These are phyloP conservation scores for Erpobdella octoculata DNA, from an alignment of 2,888 invertebrate species.

Conservation along the genomic window DNA sequence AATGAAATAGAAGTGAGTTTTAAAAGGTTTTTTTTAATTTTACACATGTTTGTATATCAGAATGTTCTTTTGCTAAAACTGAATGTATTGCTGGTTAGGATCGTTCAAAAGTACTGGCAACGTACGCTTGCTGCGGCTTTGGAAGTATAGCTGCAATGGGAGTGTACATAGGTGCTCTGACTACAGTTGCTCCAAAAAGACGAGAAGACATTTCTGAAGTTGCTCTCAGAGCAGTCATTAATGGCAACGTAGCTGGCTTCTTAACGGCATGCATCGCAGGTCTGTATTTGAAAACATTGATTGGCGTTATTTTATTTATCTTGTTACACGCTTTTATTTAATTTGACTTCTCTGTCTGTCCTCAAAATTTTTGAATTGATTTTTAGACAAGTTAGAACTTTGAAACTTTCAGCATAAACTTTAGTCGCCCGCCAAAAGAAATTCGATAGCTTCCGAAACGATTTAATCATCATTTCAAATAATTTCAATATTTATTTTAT, in stretches of 20 bases:
- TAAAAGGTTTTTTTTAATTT: background rate
- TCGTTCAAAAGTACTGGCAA: conserved; percentile 38
- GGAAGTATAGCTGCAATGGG: conserved; percentile 39
- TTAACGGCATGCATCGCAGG: conserved; percentile 40
- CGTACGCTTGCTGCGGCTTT: conserved; percentile 40
- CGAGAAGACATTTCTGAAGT: conserved; percentile 38
- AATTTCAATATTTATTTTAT: too few species aligned
- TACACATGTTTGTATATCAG: background rate
- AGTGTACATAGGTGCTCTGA: conserved; percentile 38
- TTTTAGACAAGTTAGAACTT: background rate
- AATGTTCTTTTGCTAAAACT: background rate
- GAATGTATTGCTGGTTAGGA: conserved; percentile 31
- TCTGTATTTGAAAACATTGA: conserved; percentile 23
- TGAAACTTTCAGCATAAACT: background rate
- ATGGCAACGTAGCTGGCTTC: conserved; percentile 39
- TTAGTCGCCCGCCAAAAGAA: too few species aligned
- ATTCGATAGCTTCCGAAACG: too few species aligned
- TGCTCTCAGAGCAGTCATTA: conserved; percentile 37
- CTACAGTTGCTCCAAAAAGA: conserved; percentile 35
- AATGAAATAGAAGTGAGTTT: conserved; percentile 33
- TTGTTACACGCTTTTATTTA: too few species aligned
- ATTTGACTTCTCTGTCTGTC: too few species aligned
- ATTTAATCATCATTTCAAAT: too few species aligned
- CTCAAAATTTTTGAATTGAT: background rate
- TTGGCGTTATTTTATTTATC: background rate